phyloP scores from a whole-genome alignment of 2,113 vertebrate species.

The Ranitomeya variabilis region DNA sequence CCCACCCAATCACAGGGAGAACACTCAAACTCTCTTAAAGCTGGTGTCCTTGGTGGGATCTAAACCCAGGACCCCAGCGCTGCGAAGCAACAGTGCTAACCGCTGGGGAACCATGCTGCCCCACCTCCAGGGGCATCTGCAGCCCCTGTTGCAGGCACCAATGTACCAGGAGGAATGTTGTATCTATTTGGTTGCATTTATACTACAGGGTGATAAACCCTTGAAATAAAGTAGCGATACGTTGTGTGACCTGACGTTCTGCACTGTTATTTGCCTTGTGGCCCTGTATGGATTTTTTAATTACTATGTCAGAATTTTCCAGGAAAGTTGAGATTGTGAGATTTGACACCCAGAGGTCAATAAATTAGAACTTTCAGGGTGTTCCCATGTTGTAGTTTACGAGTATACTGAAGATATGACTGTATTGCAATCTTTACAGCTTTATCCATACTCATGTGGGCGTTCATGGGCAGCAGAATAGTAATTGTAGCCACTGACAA shows the following conservation, averaged over 20 bases:
- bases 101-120: too few relatives aligned
- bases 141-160: neutral
- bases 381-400: conserved; percentile 10
- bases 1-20: too few relatives aligned
- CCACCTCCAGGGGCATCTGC: neutral
- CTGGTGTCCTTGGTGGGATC: too few relatives aligned
- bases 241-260: neutral
- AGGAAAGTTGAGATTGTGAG: conserved; percentile 19
- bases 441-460: neutral
- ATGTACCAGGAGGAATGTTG: neutral
- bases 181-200: neutral
- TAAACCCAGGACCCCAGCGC: too few relatives aligned
- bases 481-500: neutral
- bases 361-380: conserved; percentile 2
- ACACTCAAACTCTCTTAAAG: too few relatives aligned
- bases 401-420: neutral
- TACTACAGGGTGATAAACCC: neutral
- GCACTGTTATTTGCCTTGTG: neutral
- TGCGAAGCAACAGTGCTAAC: too few relatives aligned
- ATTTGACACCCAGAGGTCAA: conserved; percentile 27
- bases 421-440: neutral
- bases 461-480: neutral
- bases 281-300: neutral
- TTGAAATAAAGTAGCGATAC: neutral
- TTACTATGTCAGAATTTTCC: conserved; percentile 18